Evolutionary conservation across 2,113 vertebrate species (phyloP).

Genomic region (Vireo altiloquus): DNA sequence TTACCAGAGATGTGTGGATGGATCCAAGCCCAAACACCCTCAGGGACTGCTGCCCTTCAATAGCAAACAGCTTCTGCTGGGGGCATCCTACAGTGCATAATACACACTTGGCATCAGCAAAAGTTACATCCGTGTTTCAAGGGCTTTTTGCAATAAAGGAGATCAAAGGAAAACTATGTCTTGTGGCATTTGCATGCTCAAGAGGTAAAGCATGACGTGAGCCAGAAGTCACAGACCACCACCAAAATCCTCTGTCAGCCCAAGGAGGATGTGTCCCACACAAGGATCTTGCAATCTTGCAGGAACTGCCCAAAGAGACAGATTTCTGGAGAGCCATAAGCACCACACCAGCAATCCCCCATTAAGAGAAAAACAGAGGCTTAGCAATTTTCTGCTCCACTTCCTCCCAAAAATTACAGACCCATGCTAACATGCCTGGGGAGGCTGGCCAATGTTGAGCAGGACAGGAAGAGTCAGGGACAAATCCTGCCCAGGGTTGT

Average conservation of each 20-base stretch:
- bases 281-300: not conserved
- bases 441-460: not conserved
- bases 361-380: not conserved
- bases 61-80: not conserved
- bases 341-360: not conserved
- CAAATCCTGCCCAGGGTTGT: not conserved
- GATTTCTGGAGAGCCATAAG: not conserved
- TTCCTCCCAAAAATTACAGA: constrained; percentile 21
- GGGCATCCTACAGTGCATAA: not conserved
- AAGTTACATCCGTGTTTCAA: not conserved
- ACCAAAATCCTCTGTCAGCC: not conserved
- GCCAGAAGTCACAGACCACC: not conserved
- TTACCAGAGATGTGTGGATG: not conserved
- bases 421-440: not conserved
- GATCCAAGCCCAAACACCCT: not conserved
- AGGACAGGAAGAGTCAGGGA: not conserved
- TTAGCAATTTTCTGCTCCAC: constrained; percentile 3
- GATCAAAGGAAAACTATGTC: not conserved
- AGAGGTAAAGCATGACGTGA: not conserved
- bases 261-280: fast-evolving
- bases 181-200: fast-evolving
- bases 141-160: not conserved
- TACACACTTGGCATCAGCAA: not conserved
- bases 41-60: fast-evolving
- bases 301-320: not conserved